Evolutionary conservation across 2,888 invertebrate genomes (phyloP).

Genomic region (Macrophya alboannulata): DNA sequence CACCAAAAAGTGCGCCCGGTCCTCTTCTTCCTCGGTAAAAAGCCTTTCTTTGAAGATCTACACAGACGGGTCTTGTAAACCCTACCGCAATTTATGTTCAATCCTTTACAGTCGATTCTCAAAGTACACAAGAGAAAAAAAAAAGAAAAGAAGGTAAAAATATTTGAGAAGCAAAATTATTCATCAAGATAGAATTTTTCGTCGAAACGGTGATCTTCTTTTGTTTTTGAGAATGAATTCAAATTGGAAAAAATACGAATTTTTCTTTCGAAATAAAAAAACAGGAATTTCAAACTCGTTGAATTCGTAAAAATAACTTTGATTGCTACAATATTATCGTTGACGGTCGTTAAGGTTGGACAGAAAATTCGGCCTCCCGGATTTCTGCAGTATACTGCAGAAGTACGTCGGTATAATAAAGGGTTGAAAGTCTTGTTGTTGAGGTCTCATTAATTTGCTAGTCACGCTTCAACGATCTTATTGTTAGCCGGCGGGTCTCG

Average conservation of each 20-base stretch:
- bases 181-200: neutral
- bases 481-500: neutral
- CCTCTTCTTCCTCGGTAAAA: neutral
- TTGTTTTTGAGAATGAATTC: neutral
- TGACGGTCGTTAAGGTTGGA: neutral
- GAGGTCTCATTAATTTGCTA: constrained; percentile 30
- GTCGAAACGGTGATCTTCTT: neutral
- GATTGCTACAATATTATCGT: constrained; percentile 11
- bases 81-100: neutral
- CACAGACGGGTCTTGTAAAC: neutral
- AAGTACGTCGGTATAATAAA: neutral
- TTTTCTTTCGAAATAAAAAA: neutral
- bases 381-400: neutral
- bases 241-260: too few relatives aligned
- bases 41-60: neutral
- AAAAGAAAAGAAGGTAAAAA: neutral
- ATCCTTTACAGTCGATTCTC: neutral
- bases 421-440: constrained; percentile 28
- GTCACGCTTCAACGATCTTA: constrained; percentile 24
- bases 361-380: neutral
- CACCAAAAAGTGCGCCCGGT: neutral
- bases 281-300: neutral
- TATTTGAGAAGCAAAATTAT: neutral
- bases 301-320: neutral
- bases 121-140: neutral